Conservation (phyloP, 2,797 vertebrate genomes). For the Malacoraja senta region DNA sequence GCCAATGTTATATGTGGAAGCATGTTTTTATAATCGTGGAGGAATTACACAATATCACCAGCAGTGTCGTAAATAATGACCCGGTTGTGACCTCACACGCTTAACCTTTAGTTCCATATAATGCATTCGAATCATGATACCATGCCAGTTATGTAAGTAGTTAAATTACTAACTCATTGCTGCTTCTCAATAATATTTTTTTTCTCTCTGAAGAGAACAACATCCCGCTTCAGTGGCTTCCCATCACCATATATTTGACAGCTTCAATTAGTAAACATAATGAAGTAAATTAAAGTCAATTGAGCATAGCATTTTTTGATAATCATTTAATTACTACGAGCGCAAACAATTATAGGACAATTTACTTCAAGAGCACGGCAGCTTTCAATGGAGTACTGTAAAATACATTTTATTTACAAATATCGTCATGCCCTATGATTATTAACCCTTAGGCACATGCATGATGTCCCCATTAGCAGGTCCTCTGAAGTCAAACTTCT, state of each 20-base stretch:
- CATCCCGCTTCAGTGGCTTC: no score
- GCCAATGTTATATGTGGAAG: background rate
- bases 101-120: background rate
- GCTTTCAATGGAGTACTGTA: background rate
- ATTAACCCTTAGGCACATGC: background rate
- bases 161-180: background rate
- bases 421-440: background rate
- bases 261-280: conserved; percentile 21
- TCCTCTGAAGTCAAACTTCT: background rate
- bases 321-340: background rate
- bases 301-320: background rate
- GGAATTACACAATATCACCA: background rate
- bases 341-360: background rate
- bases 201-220: background rate
- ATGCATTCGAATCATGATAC: background rate
- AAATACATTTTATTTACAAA: background rate
- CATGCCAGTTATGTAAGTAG: background rate
- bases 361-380: background rate
- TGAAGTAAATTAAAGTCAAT: conserved; percentile 24
- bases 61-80: no score
- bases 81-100: background rate
- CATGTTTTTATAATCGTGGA: background rate
- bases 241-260: background rate
- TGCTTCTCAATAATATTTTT: background rate
- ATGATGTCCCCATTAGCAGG: background rate